Evolutionary conservation across 2,888 invertebrate species (phyloP), one percentile per base, ranked within the genome.

Genomic region (Lasioglossum zephyrum): DNA sequence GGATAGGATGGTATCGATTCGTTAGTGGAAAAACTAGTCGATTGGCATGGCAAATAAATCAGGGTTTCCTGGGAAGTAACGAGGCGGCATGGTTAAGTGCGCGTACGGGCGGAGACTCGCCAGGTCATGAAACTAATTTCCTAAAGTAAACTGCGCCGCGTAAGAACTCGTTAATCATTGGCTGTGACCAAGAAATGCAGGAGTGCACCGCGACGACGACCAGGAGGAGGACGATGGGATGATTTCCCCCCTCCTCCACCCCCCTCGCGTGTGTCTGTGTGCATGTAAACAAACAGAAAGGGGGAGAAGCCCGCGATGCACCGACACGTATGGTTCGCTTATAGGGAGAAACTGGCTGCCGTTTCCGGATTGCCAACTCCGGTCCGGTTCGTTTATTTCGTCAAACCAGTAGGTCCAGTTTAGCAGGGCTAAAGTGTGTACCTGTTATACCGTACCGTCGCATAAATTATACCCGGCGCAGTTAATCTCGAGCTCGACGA

Each of bases 371-470:
- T 82, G 76, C 79, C 81, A 31, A 75, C 79, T 75, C 70, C 57
- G 76, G 72, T 85, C 78, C 87, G 81, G 81, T 83, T 88, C 49
- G 80, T 83, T 88, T 82, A 81, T 87, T 81, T 85, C 81, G 77
- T 85, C 72, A 76, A 87, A 87, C 87, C 73, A 81, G 88, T 82
- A 79, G 82, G 79, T 87, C 87, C 78, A 76, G 88, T 88, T 85
- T 83, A 87, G 76, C 83, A 73, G 82, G 81, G 82, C 72, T 77
- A 85, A 77, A 22, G 73, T 72, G 82, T 86, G 82, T 86, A 82
- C 79, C 85, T 87, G 86, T 80, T 84, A 75, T 63, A 57, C 44
- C 72, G 74, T 49, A 69, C 47, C 39, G 79, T n/a, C n/a, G 77
- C 74, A 80, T 80, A 75, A 70, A 84, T 86, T 82, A 81, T 77